Evolutionary conservation across 1,140 invertebrate species (phyloP).

Genomic region (Brachionus plicatilis): DNA sequence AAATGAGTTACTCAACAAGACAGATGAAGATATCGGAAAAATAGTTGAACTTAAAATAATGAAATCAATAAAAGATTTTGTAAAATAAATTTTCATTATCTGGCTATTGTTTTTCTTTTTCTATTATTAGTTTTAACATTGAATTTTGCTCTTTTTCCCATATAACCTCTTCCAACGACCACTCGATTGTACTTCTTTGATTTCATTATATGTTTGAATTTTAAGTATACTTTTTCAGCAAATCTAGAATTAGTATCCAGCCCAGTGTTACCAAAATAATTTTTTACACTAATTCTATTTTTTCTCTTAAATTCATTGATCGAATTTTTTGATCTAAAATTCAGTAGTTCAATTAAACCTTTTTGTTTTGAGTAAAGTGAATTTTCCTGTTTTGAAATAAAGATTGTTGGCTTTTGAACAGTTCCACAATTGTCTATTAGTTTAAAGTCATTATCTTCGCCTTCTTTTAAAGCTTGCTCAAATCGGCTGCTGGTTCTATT

Average conservation of each 20-base stretch:
- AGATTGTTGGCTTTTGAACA: background rate
- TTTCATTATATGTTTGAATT: background rate
- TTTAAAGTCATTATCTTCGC: background rate
- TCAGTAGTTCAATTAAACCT: background rate
- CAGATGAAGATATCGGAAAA: background rate
- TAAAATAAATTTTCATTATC: background rate
- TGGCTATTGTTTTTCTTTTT: background rate
- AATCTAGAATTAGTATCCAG: background rate
- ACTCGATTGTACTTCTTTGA: background rate
- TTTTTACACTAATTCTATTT: background rate
- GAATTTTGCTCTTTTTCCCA: background rate
- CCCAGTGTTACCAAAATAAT: background rate
- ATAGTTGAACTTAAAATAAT: background rate
- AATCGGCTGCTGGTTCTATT: background rate
- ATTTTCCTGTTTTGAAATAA: background rate
- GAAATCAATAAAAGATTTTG: constrained; percentile 27
- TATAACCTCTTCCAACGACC: background rate
- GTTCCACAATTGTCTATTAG: background rate
- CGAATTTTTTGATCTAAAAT: background rate
- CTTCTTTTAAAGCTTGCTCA: background rate
- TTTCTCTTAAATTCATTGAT: background rate
- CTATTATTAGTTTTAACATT: background rate
- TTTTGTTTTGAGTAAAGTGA: constrained; percentile 2
- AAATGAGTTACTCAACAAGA: background rate
- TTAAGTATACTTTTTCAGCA: background rate